Evolutionary conservation across 2,888 invertebrate species (phyloP), one percentile per base, ranked within the genome.

Genomic region (Dromius quadrimaculatus): DNA sequence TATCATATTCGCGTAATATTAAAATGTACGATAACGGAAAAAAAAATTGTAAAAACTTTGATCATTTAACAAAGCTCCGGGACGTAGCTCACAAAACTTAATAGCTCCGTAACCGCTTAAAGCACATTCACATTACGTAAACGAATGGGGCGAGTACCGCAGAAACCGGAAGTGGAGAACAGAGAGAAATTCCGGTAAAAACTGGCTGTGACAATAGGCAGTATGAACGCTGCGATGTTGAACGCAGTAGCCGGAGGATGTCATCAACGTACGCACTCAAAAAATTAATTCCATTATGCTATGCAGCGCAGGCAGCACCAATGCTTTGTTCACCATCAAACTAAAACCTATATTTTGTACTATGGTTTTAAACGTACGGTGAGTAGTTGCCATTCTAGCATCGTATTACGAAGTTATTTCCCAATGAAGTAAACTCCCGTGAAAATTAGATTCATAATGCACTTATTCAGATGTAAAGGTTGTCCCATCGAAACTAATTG

Each of bases 261-360:
- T 65, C 65, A 17, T 45, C 47, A 64, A 32, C 47, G 47, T 36
- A 28, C 50, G 47, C 65, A 47, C 34, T 15, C 20, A 65, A 65
- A 65, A 65, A 65, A 45, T 50, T 65, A 65, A 65, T 65, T 65
- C 65, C 65, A 65, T 65, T 65, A 65, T 34, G 65, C 28, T 65
- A 47, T 13, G 20, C 38, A 47, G 36, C 65, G 65, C 34, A 65
- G 47, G 34, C 23, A 54, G 50, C 28, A 11, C 50, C 50, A 28
- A 54, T 54, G 28, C 50, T 54, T 54, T 54, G 50, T 54, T 15
- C 23, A 23, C 22, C n/a, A n/a, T n/a, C n/a, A n/a, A n/a, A n/a
- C n/a, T n/a, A n/a, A n/a, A n/a, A n/a, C n/a, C n/a, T n/a, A n/a
- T n/a, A n/a, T n/a, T n/a, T n/a, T n/a, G n/a, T n/a, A n/a, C n/a